These are phyloP conservation scores for Ethmia dodecea DNA, from an alignment of 2,888 invertebrate genomes.

Conservation along the genomic window DNA sequence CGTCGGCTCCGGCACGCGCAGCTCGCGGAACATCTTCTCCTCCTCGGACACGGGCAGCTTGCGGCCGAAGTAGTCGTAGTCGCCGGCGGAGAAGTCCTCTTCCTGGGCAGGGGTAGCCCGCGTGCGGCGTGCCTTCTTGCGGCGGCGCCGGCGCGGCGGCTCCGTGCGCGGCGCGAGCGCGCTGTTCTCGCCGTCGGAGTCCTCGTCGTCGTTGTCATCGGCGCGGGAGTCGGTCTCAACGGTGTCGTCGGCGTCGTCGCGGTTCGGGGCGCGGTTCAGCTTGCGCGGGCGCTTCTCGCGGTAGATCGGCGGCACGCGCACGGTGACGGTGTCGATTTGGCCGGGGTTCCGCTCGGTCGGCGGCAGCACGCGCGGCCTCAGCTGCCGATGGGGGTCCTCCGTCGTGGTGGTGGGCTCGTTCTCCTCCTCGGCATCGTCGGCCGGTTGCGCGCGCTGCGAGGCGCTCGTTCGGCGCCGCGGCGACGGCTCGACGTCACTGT, in stretches of 20 bases:
- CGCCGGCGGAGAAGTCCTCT: constrained; percentile 40
- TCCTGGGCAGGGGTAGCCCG: constrained; percentile 13
- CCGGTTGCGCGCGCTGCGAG: constrained; percentile 35
- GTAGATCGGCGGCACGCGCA: constrained; percentile 69
- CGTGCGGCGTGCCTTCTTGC: constrained; percentile 40
- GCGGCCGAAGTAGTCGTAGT: constrained; percentile 60
- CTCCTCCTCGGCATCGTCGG: constrained; percentile 32
- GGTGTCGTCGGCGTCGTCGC: constrained; percentile 31
- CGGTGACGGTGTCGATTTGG: constrained; percentile 70
- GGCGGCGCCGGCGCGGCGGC: constrained; percentile 46
- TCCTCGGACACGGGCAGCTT: constrained; percentile 53
- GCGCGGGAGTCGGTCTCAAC: constrained; percentile 20
- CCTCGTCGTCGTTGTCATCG: constrained; percentile 20
- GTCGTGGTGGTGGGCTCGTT: constrained; percentile 63
- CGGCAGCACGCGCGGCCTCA: constrained; percentile 62
- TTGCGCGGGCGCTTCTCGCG: constrained; percentile 63
- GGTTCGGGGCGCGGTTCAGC: constrained; percentile 49
- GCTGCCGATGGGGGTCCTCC: constrained; percentile 53
- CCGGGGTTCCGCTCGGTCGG: constrained; percentile 70
- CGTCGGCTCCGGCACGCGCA: constrained; percentile 56
- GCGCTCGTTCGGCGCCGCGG: constrained; percentile 35
- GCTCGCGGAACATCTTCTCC: constrained; percentile 43
- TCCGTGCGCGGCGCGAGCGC: constrained; percentile 37
- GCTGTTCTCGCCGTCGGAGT: constrained; percentile 35
- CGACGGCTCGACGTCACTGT: constrained; percentile 35